Percentiles rank a stretch among this genome's conserved stretches.
These are phyloP conservation scores for Cyrtodaria siliqua DNA, from an alignment of 2,888 invertebrate genomes.

Conservation along the genomic window DNA sequence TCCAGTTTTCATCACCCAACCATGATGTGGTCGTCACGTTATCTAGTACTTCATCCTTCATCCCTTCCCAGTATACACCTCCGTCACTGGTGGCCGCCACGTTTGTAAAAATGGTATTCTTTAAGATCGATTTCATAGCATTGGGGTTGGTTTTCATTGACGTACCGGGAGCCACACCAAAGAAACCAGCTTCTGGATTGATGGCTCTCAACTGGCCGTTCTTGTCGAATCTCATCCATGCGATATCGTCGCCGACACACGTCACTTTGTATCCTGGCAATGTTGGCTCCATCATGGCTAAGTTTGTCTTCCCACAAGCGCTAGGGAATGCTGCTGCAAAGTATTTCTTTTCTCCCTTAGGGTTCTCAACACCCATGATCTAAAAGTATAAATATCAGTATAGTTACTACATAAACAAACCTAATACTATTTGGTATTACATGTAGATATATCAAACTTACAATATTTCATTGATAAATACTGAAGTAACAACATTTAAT, in stretches of 20 bases:
- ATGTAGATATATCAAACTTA: too few relatives aligned
- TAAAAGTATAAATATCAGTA: slow-evolving; percentile 82
- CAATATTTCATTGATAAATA: too few relatives aligned
- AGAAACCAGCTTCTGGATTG: slow-evolving; percentile 99
- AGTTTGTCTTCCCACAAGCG: slow-evolving; percentile 99
- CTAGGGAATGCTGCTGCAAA: slow-evolving; percentile 99
- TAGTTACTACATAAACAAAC: too few relatives aligned
- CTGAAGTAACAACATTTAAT: too few relatives aligned
- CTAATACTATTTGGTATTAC: too few relatives aligned
- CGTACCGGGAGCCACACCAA: slow-evolving; percentile 99
- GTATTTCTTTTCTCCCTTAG: slow-evolving; percentile 93
- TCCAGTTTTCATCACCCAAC: slow-evolving; percentile 86
- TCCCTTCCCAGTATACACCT: slow-evolving; percentile 99
- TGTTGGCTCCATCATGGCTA: slow-evolving; percentile 98
- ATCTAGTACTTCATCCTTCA: slow-evolving; percentile 90
- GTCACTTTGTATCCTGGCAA: slow-evolving; percentile 91
- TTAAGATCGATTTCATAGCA: slow-evolving; percentile 97
- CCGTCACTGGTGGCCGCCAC: slow-evolving; percentile 98
- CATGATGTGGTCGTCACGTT: slow-evolving; percentile 82
- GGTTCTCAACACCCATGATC: slow-evolving; percentile 98
- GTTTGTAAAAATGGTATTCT: slow-evolving; percentile 98
- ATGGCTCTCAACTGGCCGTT: slow-evolving; percentile 96
- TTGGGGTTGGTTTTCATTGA: slow-evolving; percentile 97
- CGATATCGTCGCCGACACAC: slow-evolving; percentile 97
- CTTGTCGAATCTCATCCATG: slow-evolving; percentile 90